Conservation (phyloP, 2,113 vertebrate species). For the Rhynchomys soricoides region DNA sequence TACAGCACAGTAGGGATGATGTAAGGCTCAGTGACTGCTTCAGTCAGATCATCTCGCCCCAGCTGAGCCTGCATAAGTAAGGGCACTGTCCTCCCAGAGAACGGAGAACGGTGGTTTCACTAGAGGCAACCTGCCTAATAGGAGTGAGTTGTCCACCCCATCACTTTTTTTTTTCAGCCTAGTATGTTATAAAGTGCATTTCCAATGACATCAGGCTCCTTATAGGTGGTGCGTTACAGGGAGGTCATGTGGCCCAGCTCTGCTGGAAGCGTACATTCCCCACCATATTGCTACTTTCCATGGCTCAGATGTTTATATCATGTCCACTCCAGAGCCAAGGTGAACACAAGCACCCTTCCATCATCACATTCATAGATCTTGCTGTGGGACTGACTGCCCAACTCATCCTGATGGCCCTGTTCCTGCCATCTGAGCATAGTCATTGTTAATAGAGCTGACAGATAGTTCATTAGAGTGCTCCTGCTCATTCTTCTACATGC, state of each 20-base stretch:
- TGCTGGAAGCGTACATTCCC: not conserved
- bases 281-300: not conserved
- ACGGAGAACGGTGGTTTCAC: not conserved
- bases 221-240: not conserved
- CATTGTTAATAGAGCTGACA: conserved; percentile 17
- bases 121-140: not conserved
- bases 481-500: conserved; percentile 43
- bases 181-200: not conserved
- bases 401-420: not conserved
- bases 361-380: not conserved
- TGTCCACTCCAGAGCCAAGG: conserved; percentile 48
- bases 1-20: not conserved
- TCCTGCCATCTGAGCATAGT: not conserved
- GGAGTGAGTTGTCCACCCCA: not conserved
- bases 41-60: not conserved
- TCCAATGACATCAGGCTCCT: not conserved
- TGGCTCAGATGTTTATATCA: not conserved
- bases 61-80: not conserved
- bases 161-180: not conserved
- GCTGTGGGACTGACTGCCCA: not conserved
- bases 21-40: not conserved
- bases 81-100: not conserved
- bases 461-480: not conserved
- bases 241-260: not conserved
- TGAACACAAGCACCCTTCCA: not conserved